Base-by-base conservation (phyloP, 2,888 invertebrate species). In the Napeogenes inachia region DNA sequence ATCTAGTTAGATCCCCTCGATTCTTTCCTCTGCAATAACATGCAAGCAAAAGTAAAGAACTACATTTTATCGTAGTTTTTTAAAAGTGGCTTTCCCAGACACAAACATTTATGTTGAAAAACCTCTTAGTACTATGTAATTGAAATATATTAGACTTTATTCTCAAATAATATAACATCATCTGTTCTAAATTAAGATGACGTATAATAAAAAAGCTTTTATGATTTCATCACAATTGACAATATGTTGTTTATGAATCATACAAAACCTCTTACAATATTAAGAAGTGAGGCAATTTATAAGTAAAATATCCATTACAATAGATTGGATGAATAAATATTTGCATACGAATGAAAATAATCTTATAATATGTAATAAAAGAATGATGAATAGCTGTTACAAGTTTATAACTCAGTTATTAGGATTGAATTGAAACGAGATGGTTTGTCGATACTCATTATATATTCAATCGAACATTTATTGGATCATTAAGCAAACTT, bases 71-170 rank as follows among this genome's bases (percentile, higher is more conserved):
- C 65, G 64, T 66, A 73, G 69, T 75, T 77, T 79, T 75, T 76
- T 77, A 70, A 76, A 78, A 77, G 73, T 71, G 71, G 71, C 71
- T 70, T 68, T 67, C 69, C 64, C 70, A 73, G 71, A 72, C 70
- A 71, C 77, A 73, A 80, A 73, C 73, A 75, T 80, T 79, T 75
- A 73, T 72, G 72, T 66, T 70, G 68, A 73, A 76, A 75, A 71
- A 76, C 68, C 74, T 76, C 76, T 71, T 74, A 74, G 71, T 67
- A 63, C 66, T 70, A 72, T 73, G 73, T 73, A 76, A 70, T 71
- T 70, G 66, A 70, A 71, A 71, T 67, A 61, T 61, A 65, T 55
- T 59, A 67, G 12, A 46, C 12, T 50, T 50, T 8, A 50, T 50
- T 50, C 10, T 50, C 12, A 30, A 50, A 21, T 50, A 50, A 30